Evolutionary conservation across 2,113 vertebrate genomes (phyloP).

Genomic region (Enhydra lutris): DNA sequence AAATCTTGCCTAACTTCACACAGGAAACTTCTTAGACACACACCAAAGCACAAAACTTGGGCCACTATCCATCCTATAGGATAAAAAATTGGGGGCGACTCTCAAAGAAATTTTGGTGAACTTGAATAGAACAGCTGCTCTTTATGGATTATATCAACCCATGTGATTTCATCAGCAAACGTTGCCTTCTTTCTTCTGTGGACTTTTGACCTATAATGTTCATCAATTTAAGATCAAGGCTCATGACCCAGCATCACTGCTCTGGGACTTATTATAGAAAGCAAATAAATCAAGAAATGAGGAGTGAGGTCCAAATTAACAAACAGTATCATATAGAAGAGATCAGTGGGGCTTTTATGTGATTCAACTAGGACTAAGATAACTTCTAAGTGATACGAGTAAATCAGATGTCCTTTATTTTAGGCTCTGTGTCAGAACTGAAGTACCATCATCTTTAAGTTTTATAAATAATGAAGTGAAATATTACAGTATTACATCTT

Average conservation of each 20-base stretch:
- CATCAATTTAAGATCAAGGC: conserved; percentile 74
- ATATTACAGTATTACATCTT: not conserved
- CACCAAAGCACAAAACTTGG: conserved; percentile 14
- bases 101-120: conserved; percentile 22
- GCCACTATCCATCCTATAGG: not conserved
- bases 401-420: not conserved
- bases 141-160: conserved; percentile 64
- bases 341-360: not conserved
- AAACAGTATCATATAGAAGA: not conserved
- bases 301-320: conserved; percentile 16
- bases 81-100: not conserved
- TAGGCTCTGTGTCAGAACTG: not conserved
- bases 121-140: conserved; percentile 57
- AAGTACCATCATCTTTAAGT: not conserved
- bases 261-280: conserved; percentile 71
- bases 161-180: conserved; percentile 62
- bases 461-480: not conserved
- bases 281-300: conserved; percentile 64
- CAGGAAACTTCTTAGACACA: not conserved
- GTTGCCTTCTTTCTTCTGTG: conserved; percentile 42
- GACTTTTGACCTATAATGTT: conserved; percentile 63
- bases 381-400: not conserved
- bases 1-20: conserved; percentile 7
- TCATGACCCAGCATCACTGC: conserved; percentile 20
- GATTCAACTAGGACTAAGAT: not conserved